phyloP scores from a whole-genome alignment of 1,140 invertebrate genomes.

The Acyrthosiphon pisum region DNA sequence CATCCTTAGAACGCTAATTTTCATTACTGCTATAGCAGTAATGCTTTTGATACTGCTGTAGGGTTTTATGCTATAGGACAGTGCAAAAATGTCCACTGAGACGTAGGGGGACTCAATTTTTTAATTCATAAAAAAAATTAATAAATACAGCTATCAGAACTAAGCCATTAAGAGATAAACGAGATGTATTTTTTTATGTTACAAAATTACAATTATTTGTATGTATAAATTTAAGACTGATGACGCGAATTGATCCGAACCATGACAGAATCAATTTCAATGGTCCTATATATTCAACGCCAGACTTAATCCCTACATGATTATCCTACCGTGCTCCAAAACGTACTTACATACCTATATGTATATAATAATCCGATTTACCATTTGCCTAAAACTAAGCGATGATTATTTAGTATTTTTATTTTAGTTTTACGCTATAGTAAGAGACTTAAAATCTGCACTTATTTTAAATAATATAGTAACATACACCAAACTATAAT shows the following conservation, averaged over 20 bases:
- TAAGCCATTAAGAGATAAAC: not conserved
- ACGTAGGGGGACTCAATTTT: too few species aligned
- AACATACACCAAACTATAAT: slow-evolving; percentile 5
- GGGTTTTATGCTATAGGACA: too few species aligned
- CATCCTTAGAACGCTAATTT: too few species aligned
- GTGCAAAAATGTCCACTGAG: too few species aligned
- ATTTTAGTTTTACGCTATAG: not conserved
- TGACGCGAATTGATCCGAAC: not conserved
- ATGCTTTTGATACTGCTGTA: too few species aligned
- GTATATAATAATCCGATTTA: not conserved
- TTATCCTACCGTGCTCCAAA: not conserved
- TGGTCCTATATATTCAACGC: not conserved
- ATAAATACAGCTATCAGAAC: too few species aligned
- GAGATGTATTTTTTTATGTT: not conserved
- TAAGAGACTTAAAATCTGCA: not conserved
- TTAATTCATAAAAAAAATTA: too few species aligned
- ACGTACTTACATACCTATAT: not conserved
- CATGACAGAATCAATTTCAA: not conserved
- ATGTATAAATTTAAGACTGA: not conserved
- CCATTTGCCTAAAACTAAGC: not conserved
- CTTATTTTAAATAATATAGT: not conserved
- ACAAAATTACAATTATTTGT: not conserved
- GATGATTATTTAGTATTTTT: not conserved
- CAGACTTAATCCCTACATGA: not conserved
- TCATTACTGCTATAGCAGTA: too few species aligned